Evolutionary conservation across 2,888 invertebrate species (phyloP), one percentile per base, ranked within the genome.

Genomic region (Mylabris sibirica): DNA sequence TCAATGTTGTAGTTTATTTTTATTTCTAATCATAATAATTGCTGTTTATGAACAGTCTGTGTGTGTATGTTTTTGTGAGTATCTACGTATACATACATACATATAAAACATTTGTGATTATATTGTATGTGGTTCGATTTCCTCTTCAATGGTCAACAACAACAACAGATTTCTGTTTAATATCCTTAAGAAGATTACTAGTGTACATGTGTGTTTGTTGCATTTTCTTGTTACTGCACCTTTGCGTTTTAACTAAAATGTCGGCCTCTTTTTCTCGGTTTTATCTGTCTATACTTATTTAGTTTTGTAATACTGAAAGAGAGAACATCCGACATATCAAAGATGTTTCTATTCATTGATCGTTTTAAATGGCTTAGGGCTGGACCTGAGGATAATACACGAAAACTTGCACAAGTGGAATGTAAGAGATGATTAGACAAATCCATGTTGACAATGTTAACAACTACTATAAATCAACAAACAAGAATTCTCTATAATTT

Each of bases 151-250:
- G 81, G 79, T 77, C 82, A 81, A 73, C 79, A 79, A 84, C 81
- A 84, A 84, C 80, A 78, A 81, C 8, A 44, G 77, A 74, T 74
- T 75, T 76, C 77, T 74, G 76, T 80, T 30, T 83, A 84, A 83
- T 83, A 82, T 83, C 80, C 78, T 80, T 84, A 84, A 84, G 84
- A 82, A 83, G 84, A 84, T 84, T 84, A 84, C 79, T 12, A 20
- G 20, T 49, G 20, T 49, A 49, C 49, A 49, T 49, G 49, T 49
- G 49, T 49, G 20, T 49, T 49, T 49, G 73, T 76, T 66, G 69
- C 70, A 63, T 70, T 74, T 69, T 71, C 69, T 71, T 75, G 77
- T 76, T 78, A 77, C 79, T 77, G 78, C 76, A 74, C 72, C 75
- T 74, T 72, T 72, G 77, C 76, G 75, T 73, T 76, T 77, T 72